phyloP scores from a whole-genome alignment of 2,797 vertebrate genomes.

The Salmo trutta region DNA sequence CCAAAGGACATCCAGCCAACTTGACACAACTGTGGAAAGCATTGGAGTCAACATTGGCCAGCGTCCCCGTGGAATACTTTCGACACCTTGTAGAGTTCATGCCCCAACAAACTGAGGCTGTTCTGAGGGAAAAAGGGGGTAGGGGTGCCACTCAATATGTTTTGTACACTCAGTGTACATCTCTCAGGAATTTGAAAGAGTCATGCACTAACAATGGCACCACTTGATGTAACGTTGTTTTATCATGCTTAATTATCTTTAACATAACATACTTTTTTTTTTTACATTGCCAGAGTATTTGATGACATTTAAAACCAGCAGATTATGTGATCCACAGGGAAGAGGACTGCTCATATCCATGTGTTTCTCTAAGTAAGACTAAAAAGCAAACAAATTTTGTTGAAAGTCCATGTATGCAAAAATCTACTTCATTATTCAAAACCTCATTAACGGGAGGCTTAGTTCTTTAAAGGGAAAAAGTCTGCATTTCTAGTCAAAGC shows the following conservation, averaged over 20 bases:
- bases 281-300: conserved; percentile 15
- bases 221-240: conserved; percentile 2
- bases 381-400: conserved; percentile 18
- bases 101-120: too few species aligned
- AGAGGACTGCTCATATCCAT: neutral
- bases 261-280: neutral
- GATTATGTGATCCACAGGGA: conserved; percentile 9
- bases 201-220: conserved; percentile 13
- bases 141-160: too few species aligned
- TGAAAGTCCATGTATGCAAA: conserved; percentile 1
- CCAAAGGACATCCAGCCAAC: neutral
- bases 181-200: conserved; percentile 6
- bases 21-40: conserved; percentile 15
- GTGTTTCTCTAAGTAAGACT: conserved; percentile 26
- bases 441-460: conserved; percentile 19
- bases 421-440: conserved; percentile 13
- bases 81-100: too few species aligned
- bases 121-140: too few species aligned
- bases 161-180: conserved; percentile 12
- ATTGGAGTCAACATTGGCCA: neutral
- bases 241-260: conserved; percentile 9
- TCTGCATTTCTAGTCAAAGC: conserved; percentile 27
- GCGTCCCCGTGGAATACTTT: too few species aligned
- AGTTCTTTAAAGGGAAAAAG: conserved; percentile 11
- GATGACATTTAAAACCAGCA: conserved; percentile 7